A percentile compares a stretch with the other conserved stretches of the same genome.
phyloP scores from a whole-genome alignment of 2,113 vertebrate species.

The Leucopsar rothschildi region DNA sequence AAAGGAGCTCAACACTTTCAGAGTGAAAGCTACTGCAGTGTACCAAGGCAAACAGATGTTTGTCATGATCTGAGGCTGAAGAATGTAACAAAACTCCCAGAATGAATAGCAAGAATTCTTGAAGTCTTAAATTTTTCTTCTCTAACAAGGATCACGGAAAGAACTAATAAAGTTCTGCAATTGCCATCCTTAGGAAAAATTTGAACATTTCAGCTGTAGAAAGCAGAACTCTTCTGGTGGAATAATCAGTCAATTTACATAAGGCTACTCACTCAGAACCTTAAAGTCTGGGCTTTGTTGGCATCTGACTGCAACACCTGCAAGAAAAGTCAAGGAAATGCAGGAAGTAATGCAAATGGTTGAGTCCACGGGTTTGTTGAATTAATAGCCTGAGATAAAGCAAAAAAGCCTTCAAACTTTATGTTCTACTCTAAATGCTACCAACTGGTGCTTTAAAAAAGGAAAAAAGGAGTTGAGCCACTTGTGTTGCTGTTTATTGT shows the following conservation, averaged over 20 bases:
- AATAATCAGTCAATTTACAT: not conserved
- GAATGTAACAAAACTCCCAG: not conserved
- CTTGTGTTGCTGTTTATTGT: not conserved
- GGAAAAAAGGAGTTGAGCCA: not conserved
- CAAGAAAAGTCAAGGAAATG: not conserved
- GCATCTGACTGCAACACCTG: not conserved
- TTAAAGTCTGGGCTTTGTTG: not conserved
- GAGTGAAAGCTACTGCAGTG: not conserved
- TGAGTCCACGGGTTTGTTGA: not conserved
- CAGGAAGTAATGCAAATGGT: not conserved
- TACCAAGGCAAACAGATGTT: not conserved
- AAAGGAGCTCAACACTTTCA: not conserved
- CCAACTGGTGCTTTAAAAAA: not conserved
- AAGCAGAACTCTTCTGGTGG: not conserved
- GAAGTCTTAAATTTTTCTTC: not conserved
- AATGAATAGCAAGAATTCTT: not conserved
- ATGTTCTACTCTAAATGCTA: not conserved
- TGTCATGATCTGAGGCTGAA: not conserved
- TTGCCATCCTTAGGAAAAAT: not conserved
- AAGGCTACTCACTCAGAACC: not conserved
- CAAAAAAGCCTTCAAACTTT: not conserved
- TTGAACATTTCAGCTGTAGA: not conserved
- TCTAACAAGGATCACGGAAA: not conserved
- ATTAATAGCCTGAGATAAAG: not conserved
- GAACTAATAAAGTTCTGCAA: not conserved